Evolutionary conservation across 2,113 vertebrate genomes (phyloP).

Genomic region (Xiphophorus maculatus): DNA sequence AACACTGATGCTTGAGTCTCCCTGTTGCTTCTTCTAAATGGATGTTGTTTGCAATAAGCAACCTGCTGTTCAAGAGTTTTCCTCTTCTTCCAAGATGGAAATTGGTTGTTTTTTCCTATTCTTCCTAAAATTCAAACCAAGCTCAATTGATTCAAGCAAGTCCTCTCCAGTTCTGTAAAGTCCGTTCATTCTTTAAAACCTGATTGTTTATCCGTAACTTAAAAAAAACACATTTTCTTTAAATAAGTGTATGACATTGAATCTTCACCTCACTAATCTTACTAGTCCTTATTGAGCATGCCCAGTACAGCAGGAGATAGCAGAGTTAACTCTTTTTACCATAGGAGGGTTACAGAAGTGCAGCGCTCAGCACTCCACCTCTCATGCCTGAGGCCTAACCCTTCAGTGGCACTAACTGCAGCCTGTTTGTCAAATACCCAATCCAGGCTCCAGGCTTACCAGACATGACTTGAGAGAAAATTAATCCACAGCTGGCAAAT

Average conservation of each 20-base stretch:
- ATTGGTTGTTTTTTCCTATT: too few relatives aligned
- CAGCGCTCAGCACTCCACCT: not conserved
- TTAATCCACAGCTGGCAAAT: constrained; percentile 25
- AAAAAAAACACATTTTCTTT: not conserved
- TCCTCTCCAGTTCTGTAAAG: too few relatives aligned
- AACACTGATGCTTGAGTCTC: too few relatives aligned
- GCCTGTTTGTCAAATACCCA: constrained; percentile 3
- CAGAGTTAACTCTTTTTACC: not conserved
- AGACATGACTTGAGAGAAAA: constrained; percentile 11
- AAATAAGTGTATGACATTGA: not conserved
- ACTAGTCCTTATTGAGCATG: not conserved
- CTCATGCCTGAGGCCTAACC: not conserved
- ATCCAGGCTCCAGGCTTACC: not conserved
- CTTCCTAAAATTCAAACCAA: too few relatives aligned
- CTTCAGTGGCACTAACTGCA: not conserved
- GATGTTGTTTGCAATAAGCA: too few relatives aligned
- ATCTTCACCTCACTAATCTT: not conserved
- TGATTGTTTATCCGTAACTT: too few relatives aligned
- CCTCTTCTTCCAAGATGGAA: too few relatives aligned
- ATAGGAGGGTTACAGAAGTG: not conserved
- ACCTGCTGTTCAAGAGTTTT: too few relatives aligned
- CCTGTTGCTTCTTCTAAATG: too few relatives aligned
- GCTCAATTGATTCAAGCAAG: too few relatives aligned
- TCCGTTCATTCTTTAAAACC: too few relatives aligned
- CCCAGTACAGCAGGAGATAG: not conserved